Evolutionary conservation across 2,113 vertebrate genomes (phyloP), one percentile per base, ranked within the genome.

Genomic region (Petroica traversi): DNA sequence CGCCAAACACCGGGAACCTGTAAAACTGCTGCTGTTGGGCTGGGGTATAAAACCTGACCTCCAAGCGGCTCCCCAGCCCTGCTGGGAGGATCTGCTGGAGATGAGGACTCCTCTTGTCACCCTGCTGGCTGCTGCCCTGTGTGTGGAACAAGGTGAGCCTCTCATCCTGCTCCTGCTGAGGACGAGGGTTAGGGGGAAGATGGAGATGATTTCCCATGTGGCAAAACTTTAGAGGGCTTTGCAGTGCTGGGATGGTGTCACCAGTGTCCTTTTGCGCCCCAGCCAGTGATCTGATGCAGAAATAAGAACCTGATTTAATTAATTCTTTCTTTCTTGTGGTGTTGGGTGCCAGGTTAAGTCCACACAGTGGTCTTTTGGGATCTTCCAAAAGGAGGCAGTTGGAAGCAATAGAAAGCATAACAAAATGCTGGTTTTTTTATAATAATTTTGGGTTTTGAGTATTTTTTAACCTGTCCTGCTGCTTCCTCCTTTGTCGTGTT

Each of bases 1-100:
- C 7, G 22, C 0, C 16, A 88, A 74, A 72, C 40, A 11, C 1
- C 22, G 34, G 66, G 82, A 96, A 89, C 89, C 92, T 93, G 93
- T 96, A 93, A 83, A 92, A 96, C 94, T 55, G 94, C 92, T 79
- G 90, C 24, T 3, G 1, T 69, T 34, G 68, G 62, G 43, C 85
- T 58, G 68, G 89, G 88, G 34, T 97, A 97, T 97, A 96, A 88
- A 97, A 93, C 59, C 94, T 93, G 85, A 20, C 63, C 58, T 94
- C 63, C 75, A 28, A 92, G 41, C 14, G 18, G 8, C 77, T 93
- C 14, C 77, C 41, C 74, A 75, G 38, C 7, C 10, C 2, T 1
- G 48, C 34, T 6, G 73, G 85, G 87, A 88, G 33, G 24, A 78
- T 36, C 69, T 61, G 62, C 23, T 74, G 78, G 93, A 92, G 87